Base-by-base conservation (phyloP, 2,888 invertebrate species). In the Elegia similella region DNA sequence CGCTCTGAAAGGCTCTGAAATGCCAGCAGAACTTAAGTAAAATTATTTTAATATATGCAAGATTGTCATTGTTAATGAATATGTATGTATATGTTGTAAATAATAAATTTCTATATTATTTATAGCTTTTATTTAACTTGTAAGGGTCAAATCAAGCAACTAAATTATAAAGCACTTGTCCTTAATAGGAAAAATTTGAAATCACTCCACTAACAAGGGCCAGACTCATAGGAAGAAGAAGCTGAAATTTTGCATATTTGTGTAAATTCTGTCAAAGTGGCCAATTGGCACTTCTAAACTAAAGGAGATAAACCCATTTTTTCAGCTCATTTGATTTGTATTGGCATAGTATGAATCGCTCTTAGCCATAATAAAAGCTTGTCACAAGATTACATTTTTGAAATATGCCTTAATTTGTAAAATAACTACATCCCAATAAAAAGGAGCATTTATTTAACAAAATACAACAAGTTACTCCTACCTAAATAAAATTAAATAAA, bases 11-110 rank as follows among this genome's bases (percentile, higher is more conserved):
- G 94, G 93, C 1, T 76, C 87, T 52, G 78, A 92, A 65, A 95
- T 98, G 95, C 95, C 96, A 0, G 93, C 95, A 5, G 94, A 94
- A 79, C 83, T 94, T 43, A 76, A 82, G 56, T 84, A 59, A 70
- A 23, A 46, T 56, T 32, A n/a, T 30, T 29, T 50, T 54, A 48
- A 54, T 53, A 46, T 46, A 8, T 56, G 57, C 8, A 42, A 23
- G 42, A 55, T 56, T 54, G 17, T 30, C 30, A 2, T 55, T 29
- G 7, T n/a, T 23, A 55, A 50, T n/a, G n/a, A n/a, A n/a, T n/a
- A 16, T 55, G 50, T 57, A 48, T 52, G 13, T 53, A 54, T 52
- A 55, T 50, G 7, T 6, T 59, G 34, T 34, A 50, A 16, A 16
- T 34, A 52, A 52, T 52, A 47, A 53, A 44, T 52, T 48, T 50